A percentile compares a stretch with the other conserved stretches of the same genome.
Conservation (phyloP, 1,140 invertebrate species). For the Drosophila ironensis region DNA sequence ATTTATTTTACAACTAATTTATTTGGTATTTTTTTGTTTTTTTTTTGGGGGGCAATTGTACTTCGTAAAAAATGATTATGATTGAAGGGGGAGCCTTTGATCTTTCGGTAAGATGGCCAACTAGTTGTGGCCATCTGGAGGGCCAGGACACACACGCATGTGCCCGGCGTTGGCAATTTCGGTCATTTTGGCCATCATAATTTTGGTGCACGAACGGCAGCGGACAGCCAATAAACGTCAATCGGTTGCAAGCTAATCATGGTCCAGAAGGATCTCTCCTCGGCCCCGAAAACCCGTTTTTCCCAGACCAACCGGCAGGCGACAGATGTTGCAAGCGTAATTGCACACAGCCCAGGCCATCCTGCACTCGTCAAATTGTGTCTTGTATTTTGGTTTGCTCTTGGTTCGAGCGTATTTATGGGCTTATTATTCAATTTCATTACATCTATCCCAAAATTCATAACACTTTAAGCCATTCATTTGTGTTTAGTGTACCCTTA, state of each 20-base stretch:
- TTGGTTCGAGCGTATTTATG: neutral
- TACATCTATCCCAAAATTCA: no score
- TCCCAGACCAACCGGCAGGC: neutral
- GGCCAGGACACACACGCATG: slow-evolving; percentile 58
- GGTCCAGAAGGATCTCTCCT: neutral
- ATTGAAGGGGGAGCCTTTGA: slow-evolving; percentile 30
- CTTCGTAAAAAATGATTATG: slow-evolving; percentile 31
- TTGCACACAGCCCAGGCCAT: slow-evolving; percentile 20
- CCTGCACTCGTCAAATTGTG: slow-evolving; percentile 17
- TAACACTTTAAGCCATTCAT: no score
- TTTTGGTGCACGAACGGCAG: slow-evolving; percentile 43
- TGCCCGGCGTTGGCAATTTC: no score
- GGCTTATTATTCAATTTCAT: no score
- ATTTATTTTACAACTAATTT: slow-evolving; percentile 9
- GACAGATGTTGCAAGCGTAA: slow-evolving; percentile 34
- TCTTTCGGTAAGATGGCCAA: slow-evolving; percentile 18
- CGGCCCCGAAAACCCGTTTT: slow-evolving; percentile 7
- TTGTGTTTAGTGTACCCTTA: no score
- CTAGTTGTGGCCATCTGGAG: slow-evolving; percentile 50
- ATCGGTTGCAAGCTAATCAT: slow-evolving; percentile 5
- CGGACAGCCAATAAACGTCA: slow-evolving; percentile 54
- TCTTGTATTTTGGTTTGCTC: neutral
- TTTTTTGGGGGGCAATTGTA: slow-evolving; percentile 14
- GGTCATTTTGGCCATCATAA: slow-evolving; percentile 58
- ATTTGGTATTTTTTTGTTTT: slow-evolving; percentile 11